Base-by-base conservation (phyloP, 2,113 vertebrate genomes). In the Sylvilagus bachmani region DNA sequence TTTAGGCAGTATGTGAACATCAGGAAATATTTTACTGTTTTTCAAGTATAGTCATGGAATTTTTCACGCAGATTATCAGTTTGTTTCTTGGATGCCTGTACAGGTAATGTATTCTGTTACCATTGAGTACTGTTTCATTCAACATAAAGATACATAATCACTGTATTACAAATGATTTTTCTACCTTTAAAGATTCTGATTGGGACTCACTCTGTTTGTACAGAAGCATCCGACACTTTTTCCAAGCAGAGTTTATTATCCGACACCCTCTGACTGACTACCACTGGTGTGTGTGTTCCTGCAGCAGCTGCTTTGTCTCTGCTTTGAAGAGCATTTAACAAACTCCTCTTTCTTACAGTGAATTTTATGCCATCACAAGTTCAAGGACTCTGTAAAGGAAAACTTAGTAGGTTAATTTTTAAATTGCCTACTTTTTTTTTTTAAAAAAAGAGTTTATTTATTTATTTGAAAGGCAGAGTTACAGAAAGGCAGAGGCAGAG, bases 81-180 rank as follows among this genome's bases (percentile, higher is more conserved):
- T 82, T 88, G n/a, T 94, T 62, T 93, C 38, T 92, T 94, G 19
- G 21, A 86, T 83, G 21, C 36, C 70, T 90, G 3, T 38, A 88
- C 19, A 88, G 51, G 33, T 88, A 74, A 58, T 31, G 0, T 93
- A 84, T 88, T 90, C 36, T 86, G 3, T 87, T 93, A 85, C 25
- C 33, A 89, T 58, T 93, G 38, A 58, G n/a, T 82, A 86, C 13
- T 86, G 29, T 61, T 87, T 80, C 1, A 5, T 88, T 93, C 53
- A 77, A 13, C 61, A 70, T 91, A 84, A 75, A 88, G 90, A 79
- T 44, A 82, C 17, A 51, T 22, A 69, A 93, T 78, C 10, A 75
- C 69, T 80, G 27, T 77, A 16, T 36, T 93, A 44, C 16, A 74
- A 27, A 90, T 44, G 44, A 36, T 81, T 58, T 86, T 89, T n/a